Conservation (phyloP, 2,113 vertebrate species). For the Sander lucioperca region DNA sequence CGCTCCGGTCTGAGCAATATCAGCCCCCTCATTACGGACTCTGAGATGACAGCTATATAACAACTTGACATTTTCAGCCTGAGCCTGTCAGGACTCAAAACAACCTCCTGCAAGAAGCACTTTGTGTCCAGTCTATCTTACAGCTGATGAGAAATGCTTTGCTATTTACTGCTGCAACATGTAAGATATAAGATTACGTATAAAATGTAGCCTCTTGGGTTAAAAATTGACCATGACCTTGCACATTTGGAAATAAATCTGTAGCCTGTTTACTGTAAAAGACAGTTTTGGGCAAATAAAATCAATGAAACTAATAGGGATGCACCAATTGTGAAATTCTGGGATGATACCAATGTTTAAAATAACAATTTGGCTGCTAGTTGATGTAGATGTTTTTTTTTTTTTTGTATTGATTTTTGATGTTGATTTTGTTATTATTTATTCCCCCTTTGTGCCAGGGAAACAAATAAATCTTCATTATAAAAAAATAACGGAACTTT, state of each 20-base stretch:
- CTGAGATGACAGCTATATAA: conserved; percentile 57
- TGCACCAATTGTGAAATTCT: too few species aligned
- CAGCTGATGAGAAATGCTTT: not conserved
- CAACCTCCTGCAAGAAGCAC: not conserved
- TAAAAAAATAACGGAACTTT: too few species aligned
- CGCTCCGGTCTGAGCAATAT: conserved; percentile 35
- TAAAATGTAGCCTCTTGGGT: not conserved
- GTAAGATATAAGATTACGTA: not conserved
- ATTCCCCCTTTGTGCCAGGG: too few species aligned
- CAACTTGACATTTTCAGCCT: conserved; percentile 61
- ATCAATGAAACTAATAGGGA: not conserved
- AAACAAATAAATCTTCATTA: too few species aligned
- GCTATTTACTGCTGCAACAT: not conserved
- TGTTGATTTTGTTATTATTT: too few species aligned
- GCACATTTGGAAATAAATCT: not conserved
- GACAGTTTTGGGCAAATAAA: not conserved
- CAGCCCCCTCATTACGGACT: conserved; percentile 65
- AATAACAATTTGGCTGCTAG: too few species aligned
- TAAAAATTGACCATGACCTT: not conserved
- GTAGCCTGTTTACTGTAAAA: not conserved
- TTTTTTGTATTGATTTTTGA: too few species aligned
- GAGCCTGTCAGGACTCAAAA: conserved; percentile 38
- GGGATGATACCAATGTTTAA: too few species aligned
- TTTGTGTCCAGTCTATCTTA: conserved; percentile 13
- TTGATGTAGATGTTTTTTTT: too few species aligned